These are phyloP conservation scores for Seira musarum DNA, from an alignment of 2,888 invertebrate genomes.

Conservation along the genomic window DNA sequence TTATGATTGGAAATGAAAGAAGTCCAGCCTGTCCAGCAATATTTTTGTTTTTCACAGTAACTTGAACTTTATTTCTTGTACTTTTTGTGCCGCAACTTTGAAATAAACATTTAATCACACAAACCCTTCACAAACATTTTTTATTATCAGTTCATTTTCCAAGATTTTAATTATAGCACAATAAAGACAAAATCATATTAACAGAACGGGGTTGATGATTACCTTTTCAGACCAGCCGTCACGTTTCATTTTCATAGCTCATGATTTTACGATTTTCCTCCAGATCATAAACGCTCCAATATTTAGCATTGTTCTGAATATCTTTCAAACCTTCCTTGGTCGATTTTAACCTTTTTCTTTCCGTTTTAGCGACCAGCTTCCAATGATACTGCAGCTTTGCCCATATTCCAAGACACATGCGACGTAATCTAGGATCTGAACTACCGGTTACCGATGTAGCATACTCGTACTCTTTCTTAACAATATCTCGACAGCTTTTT, in stretches of 20 bases:
- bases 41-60: too few relatives aligned
- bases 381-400: constrained; percentile 81
- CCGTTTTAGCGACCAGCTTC: constrained; percentile 24
- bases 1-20: too few relatives aligned
- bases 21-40: too few relatives aligned
- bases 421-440: constrained; percentile 79
- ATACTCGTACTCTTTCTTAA: constrained; percentile 66
- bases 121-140: too few relatives aligned
- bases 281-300: constrained; percentile 38
- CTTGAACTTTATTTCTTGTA: too few relatives aligned
- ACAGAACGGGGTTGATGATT: too few relatives aligned
- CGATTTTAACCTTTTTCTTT: constrained; percentile 21
- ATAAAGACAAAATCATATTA: too few relatives aligned
- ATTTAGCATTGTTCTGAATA: constrained; percentile 35
- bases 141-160: too few relatives aligned
- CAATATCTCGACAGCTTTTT: constrained; percentile 77
- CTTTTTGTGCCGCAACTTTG: too few relatives aligned
- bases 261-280: constrained; percentile 39
- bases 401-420: constrained; percentile 93
- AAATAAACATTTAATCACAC: too few relatives aligned
- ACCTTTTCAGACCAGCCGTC: background rate
- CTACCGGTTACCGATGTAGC: constrained; percentile 72
- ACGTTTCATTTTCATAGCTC: background rate
- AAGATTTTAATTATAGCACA: too few relatives aligned
- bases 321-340: constrained; percentile 26